Evolutionary conservation across 2,888 invertebrate species (phyloP), one percentile per base, ranked within the genome.

Genomic region (Aleiodes leptofemur): DNA sequence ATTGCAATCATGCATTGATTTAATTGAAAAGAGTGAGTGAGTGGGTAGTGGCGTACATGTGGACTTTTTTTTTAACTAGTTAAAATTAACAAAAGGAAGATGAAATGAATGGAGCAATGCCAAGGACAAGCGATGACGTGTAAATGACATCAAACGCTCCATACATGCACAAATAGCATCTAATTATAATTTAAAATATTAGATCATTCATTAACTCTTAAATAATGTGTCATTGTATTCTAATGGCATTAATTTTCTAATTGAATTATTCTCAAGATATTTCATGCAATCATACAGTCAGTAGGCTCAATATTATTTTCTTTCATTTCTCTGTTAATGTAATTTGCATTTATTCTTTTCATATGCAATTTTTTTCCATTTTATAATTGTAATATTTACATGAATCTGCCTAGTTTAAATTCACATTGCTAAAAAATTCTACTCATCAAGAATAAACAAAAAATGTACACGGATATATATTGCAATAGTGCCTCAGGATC

Each of bases 11-110:
- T 64, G 5, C 43, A 8, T 9, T 43, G 43, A 43, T 9, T 43
- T 43, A 43, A 43, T 43, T n/a, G 14, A 48, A 48, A 43, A 16
- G 64, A 68, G 29, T 51, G 51, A 68, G 13, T 68, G 14, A 51
- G 11, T 61, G 38, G 55, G 7, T 23, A 23, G 23, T 23, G 11
- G 64, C 43, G 23, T 51, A 68, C 50, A 68, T 51, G 43, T 50
- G 29, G 50, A 68, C 50, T 68, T 68, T 31, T 59, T 73, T 77
- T 73, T 74, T 68, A 72, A 69, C 69, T 76, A 78, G 76, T 11
- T 73, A 76, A 68, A 69, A 38, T 66, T 50, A 29, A 48, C 31
- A 13, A 51, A 48, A 71, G 6, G 48, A 59, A 51, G 9, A 31
- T 8, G 11, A 53, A 64, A 38, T 13, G 50, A 53, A 23, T 14